Conservation (phyloP, 2,113 vertebrate genomes). For the Dicerorhinus sumatrensis region DNA sequence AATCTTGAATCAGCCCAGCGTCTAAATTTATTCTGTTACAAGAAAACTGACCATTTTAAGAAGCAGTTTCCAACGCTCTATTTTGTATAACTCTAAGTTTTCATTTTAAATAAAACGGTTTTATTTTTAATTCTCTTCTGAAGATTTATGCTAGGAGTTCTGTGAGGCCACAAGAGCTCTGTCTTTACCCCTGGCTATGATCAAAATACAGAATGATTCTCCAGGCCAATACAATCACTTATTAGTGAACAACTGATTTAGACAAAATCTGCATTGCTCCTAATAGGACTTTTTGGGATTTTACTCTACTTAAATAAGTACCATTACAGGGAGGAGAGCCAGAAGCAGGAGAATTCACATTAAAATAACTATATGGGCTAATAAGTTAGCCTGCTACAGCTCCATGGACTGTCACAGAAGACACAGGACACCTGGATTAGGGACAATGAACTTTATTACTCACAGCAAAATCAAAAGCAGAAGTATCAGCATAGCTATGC, state of each 20-base stretch:
- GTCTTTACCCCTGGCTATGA: neutral
- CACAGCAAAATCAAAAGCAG: neutral
- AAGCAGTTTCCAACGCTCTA: neutral
- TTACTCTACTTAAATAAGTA: neutral
- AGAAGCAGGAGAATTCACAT: neutral
- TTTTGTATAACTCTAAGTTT: neutral
- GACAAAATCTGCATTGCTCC: neutral
- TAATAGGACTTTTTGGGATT: neutral
- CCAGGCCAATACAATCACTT: neutral
- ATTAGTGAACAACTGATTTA: neutral
- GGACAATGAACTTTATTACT: neutral
- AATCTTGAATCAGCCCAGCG: neutral
- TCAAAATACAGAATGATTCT: neutral
- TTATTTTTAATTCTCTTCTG: neutral
- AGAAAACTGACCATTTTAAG: constrained; percentile 16
- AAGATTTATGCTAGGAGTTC: neutral
- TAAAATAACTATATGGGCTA: neutral
- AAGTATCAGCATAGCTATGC: neutral
- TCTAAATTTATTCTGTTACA: neutral
- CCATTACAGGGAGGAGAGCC: neutral
- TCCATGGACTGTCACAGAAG: neutral
- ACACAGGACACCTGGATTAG: neutral
- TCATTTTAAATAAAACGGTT: constrained; percentile 20
- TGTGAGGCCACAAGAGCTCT: neutral
- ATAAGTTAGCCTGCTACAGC: neutral